Base-by-base conservation (phyloP, 1,140 invertebrate genomes). In the Meteorus sp. region DNA sequence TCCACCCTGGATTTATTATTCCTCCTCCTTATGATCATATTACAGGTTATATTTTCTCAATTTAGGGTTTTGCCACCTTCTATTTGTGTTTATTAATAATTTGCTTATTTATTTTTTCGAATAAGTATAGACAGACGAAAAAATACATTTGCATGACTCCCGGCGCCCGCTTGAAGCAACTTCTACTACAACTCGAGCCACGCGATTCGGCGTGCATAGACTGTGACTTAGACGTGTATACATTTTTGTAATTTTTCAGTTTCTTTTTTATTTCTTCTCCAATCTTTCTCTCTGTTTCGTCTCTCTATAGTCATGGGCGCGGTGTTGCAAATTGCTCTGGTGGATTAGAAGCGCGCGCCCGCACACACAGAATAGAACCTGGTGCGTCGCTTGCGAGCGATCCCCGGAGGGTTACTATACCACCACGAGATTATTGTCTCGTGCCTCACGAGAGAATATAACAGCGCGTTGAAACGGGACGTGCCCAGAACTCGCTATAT, bases 381-480 rank as follows among this genome's bases (percentile, higher is more conserved):
- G n/a, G n/a, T n/a, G n/a, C n/a, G n/a, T n/a, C 31, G 15, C 17
- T 20, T 23, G 19, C 5, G 33, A 13, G 27, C 17, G 45, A 31
- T 39, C 45, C 29, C 23, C 41, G 11, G 2, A 33, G 29, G 25
- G 20, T 47, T 37, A 48, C 27, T 48, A n/a, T n/a, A 50, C 47
- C 56, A 58, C 64, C 58, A n/a, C 55, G 51, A 63, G 64, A 63
- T 70, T 69, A 74, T 70, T 70, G 70, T 66, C 70, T 74, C 70
- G 68, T 73, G 70, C 64, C 68, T 67, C 72, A 74, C 60, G 58
- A 60, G 61, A 48, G 59, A 60, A 51, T 7, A 7, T 11, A 8
- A n/a, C 27, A 35, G 17, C 44, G 7, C 33, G 11, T 19, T n/a
- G 15, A 9, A 45, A 33, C 43, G 41, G 50, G 31, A 35, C 31